Conservation (phyloP, 2,797 vertebrate species). For the Bradypodion ventrale region DNA sequence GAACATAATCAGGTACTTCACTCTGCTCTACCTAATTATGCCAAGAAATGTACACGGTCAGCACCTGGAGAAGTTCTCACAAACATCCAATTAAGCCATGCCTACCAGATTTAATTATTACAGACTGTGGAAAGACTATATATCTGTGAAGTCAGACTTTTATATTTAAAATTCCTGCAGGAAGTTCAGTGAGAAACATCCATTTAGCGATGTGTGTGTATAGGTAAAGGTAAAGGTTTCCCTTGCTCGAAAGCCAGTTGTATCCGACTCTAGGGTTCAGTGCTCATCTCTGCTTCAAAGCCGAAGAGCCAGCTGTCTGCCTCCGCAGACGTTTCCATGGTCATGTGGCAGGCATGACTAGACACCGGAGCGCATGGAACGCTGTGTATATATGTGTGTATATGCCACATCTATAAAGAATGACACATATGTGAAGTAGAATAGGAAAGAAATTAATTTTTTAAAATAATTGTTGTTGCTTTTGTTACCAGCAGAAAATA, state of each 20-base stretch:
- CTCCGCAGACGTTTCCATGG: too few relatives aligned
- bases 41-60: slow-evolving; percentile 39
- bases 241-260: too few relatives aligned
- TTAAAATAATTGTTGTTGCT: background rate
- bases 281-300: too few relatives aligned
- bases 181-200: slow-evolving; percentile 34
- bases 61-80: slow-evolving; percentile 33
- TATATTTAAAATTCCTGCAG: slow-evolving; percentile 27
- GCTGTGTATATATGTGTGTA: background rate
- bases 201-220: background rate
- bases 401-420: background rate
- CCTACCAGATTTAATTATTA: slow-evolving; percentile 37
- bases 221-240: too few relatives aligned
- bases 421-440: background rate
- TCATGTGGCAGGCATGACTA: too few relatives aligned
- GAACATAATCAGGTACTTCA: slow-evolving; percentile 29
- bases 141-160: slow-evolving; percentile 24
- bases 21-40: slow-evolving; percentile 11
- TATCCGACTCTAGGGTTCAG: too few relatives aligned
- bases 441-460: background rate
- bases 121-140: slow-evolving; percentile 34
- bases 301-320: too few relatives aligned
- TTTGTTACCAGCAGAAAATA: too few relatives aligned
- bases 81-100: slow-evolving; percentile 31
- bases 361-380: too few relatives aligned